Base-by-base conservation (phyloP, 1,140 invertebrate species). In the Solenopsis invicta region DNA sequence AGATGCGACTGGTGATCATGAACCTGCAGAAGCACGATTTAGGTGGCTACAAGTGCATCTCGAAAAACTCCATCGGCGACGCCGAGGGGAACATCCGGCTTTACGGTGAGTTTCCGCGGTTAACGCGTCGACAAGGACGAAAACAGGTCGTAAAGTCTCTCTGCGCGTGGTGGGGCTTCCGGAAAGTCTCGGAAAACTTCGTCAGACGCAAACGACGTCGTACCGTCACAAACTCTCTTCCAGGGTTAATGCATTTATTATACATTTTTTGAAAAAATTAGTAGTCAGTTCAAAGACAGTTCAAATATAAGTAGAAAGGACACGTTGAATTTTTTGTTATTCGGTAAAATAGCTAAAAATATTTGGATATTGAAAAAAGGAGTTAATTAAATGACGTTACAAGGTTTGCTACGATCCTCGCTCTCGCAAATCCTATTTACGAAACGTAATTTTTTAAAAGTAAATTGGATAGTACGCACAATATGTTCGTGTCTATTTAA, bases 1-100 rank as follows among this genome's bases (percentile, higher is more conserved):
- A 97, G 92, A 98, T 98, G 97, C 96, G 97, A 64, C 95, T 99
- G 34, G 96, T 97, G 24, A 97, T 99, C 52, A 96, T 96, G 62
- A 96, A 97, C 81, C 96, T 99, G 52, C 97, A 98, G 76, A 96
- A 96, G 69, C 96, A 96, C 52, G 98, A 99, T 95, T 97, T 98
- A 91, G 98, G 98, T 2, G 97, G 97, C 13, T 99, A 99, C 96
- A 98, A 98, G 92, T 99, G 98, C 95, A 98, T 98, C 87, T 98
- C 98, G 21, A 98, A 98, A 94, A 99, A 99, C 95, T 98, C 97
- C 50, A 97, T 99, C 82, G 98, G 98, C 2, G 98, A 97, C 87
- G 98, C 98, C 18, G 98, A 98, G 92, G 98, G 98, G 64, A 97
- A 97, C 87, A 98, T 99, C 92, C 96, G 98, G 87, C 96, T 99